Conservation (phyloP, 2,888 invertebrate species). For the Microdon myrmicae region DNA sequence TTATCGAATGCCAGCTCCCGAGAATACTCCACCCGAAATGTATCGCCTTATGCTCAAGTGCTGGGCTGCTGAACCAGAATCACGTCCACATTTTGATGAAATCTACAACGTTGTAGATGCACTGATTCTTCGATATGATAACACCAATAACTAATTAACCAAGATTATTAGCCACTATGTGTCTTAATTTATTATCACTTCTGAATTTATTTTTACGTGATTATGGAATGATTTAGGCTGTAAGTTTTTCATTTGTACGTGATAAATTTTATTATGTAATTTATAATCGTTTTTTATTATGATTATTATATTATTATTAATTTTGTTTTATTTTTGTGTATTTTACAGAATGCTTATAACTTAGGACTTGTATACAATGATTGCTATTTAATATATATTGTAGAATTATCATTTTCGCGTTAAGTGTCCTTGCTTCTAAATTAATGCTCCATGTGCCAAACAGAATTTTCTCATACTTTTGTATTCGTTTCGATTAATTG, state of each 20-base stretch:
- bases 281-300: constrained; percentile 16
- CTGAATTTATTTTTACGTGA: constrained; percentile 5
- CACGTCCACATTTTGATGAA: constrained; percentile 91
- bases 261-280: constrained; percentile 19
- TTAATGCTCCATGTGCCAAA: constrained; percentile 45
- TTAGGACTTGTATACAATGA: constrained; percentile 25
- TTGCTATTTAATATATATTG: constrained; percentile 13
- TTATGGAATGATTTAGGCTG: constrained; percentile 2
- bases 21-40: constrained; percentile 87
- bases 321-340: too few species aligned
- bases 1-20: constrained; percentile 92
- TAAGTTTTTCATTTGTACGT: constrained; percentile 18
- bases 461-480: constrained; percentile 15
- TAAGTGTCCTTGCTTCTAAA: constrained; percentile 19
- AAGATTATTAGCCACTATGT: constrained; percentile 29
- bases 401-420: constrained; percentile 7
- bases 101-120: constrained; percentile 83
- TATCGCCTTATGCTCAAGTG: constrained; percentile 91
- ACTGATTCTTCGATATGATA: constrained; percentile 66
- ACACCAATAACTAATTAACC: constrained; percentile 54
- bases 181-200: constrained; percentile 47
- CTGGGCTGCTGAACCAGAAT: constrained; percentile 93
- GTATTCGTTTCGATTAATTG: constrained; percentile 5
- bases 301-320: too few species aligned
- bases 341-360: too few species aligned